Evolutionary conservation across 2,797 vertebrate species (phyloP), one percentile per base, ranked within the genome.

Genomic region (Halcyon badia): DNA sequence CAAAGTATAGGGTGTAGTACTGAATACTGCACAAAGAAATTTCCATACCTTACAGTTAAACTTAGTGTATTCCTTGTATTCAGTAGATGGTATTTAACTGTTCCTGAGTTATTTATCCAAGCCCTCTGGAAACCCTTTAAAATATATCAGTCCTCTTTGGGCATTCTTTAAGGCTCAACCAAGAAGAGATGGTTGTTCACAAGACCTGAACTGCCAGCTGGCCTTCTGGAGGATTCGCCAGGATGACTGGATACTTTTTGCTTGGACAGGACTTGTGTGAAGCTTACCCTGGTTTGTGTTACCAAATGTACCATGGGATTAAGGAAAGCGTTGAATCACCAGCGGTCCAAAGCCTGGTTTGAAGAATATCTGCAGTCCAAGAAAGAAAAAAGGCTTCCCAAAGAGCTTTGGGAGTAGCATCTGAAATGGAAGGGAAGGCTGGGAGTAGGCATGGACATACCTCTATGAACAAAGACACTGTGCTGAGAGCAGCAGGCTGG

Each of bases 241-340:
- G 58, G 56, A 51, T 48, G 46, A 44, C 7, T 14, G 16, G 46
- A 12, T 51, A 30, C 18, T 65, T 84, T 70, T 41, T 11, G 12
- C 13, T 76, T 54, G 3, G 37, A 30, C 10, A 49, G 65, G 22
- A 95, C 41, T n/a, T 2, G 6, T 4, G 26, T 37, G 54, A 42
- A 72, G 5, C 39, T 46, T 75, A 16, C 54, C 28, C 52, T 76
- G 79, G 21, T 11, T 62, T 82, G n/a, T 57, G 33, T 11, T 89
- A 41, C 15, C 20, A 60, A 79, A 82, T 2, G 3, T 35, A 42
- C 21, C 0, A 0, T 44, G 24, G 87, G 14, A 31, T 58, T 49
- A 61, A 24, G 42, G 56, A 70, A 82, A 81, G 83, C 2, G 3
- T 18, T 39, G 54, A 83, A 62, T 16, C 26, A 37, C 1, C 20